Conservation (phyloP, 2,888 invertebrate genomes). For the Troides oblongomaculatus region DNA sequence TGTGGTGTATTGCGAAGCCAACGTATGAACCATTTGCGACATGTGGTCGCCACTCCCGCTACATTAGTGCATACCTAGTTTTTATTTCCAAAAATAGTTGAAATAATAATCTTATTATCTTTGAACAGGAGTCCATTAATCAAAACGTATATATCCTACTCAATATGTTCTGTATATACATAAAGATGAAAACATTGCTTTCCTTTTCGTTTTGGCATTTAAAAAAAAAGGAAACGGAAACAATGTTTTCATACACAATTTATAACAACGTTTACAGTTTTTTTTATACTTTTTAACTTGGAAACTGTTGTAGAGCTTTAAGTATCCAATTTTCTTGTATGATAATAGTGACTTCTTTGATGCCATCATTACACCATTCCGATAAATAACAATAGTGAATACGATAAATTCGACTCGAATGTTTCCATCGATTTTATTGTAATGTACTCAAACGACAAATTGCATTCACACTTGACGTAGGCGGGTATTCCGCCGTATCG, state of each 20-base stretch:
- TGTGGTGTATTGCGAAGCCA: conserved; percentile 65
- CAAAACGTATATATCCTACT: neutral
- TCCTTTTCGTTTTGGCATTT: no score
- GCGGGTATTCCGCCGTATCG: conserved; percentile 26
- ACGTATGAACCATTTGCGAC: conserved; percentile 58
- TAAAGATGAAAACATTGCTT: no score
- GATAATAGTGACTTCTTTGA: no score
- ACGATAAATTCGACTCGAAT: no score
- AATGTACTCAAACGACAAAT: conserved; percentile 8
- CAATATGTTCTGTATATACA: neutral
- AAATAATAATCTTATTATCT: neutral
- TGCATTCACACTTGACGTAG: conserved; percentile 10
- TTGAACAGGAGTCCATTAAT: neutral
- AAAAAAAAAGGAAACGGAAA: no score
- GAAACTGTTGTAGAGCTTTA: no score
- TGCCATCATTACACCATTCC: no score
- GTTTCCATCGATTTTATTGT: neutral
- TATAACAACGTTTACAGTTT: no score
- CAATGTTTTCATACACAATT: no score
- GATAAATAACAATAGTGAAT: no score
- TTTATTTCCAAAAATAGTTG: neutral
- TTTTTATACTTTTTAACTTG: no score
- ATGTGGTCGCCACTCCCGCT: conserved; percentile 69
- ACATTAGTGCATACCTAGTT: conserved; percentile 37
- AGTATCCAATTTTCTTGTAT: no score